A percentile compares a stretch with the other conserved stretches of the same genome.
Conservation (phyloP, 2,888 invertebrate species). For the Sminthurides aquaticus region DNA sequence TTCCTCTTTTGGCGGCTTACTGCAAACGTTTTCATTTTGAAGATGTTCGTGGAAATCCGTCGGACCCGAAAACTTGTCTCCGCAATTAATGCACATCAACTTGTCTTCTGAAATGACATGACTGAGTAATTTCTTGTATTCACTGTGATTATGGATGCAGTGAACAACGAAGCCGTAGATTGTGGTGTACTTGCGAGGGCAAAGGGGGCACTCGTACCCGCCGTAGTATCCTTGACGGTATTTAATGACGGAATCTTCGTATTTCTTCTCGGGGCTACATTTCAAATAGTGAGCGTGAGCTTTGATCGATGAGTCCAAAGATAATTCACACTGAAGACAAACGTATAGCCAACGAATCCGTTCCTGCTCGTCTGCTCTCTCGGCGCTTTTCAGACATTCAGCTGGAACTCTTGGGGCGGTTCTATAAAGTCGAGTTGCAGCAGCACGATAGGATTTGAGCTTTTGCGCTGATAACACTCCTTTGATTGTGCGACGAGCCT, state of each 20-base stretch:
- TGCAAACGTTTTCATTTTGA: background rate
- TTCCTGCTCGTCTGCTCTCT: background rate
- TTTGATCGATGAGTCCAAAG: slow-evolving; percentile 1
- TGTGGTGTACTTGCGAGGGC: background rate
- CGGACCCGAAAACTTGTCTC: slow-evolving; percentile 5
- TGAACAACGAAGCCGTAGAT: slow-evolving; percentile 11
- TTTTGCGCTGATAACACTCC: background rate
- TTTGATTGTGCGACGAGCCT: background rate
- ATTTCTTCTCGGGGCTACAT: background rate
- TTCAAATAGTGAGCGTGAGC: background rate
- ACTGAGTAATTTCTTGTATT: slow-evolving; percentile 1
- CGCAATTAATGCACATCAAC: slow-evolving; percentile 10
- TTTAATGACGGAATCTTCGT: slow-evolving; percentile 4
- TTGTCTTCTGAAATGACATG: slow-evolving; percentile 15
- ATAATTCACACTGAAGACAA: background rate
- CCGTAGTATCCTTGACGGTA: slow-evolving; percentile 10
- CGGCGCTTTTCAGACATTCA: background rate
- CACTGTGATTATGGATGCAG: slow-evolving; percentile 7
- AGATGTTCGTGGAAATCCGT: slow-evolving; percentile 11
- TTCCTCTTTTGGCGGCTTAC: background rate
- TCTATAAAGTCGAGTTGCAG: background rate
- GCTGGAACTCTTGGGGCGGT: background rate
- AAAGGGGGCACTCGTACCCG: slow-evolving; percentile 1
- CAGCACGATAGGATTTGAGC: background rate
- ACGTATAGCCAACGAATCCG: slow-evolving; percentile 7